phyloP scores from a whole-genome alignment of 2,797 vertebrate genomes.

The Argentina silus region DNA sequence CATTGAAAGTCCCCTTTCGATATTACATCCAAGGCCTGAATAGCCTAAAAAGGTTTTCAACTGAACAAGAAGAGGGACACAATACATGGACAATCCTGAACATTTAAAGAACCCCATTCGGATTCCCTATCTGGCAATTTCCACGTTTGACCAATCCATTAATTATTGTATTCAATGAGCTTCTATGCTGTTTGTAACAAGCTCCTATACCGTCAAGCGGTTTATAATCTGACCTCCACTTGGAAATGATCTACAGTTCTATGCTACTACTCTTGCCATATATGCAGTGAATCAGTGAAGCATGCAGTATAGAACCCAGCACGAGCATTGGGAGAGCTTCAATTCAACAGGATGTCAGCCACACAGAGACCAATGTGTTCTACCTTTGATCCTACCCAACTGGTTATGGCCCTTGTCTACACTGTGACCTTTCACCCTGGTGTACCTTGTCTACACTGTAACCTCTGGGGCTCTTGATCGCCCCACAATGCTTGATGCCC shows the following conservation, averaged over 20 bases:
- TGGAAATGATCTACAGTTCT: constrained; percentile 39
- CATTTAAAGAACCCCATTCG: constrained; percentile 12
- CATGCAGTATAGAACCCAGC: neutral
- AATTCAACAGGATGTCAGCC: neutral
- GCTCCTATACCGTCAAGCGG: constrained; percentile 50
- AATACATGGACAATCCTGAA: constrained; percentile 11
- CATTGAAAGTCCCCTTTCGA: constrained; percentile 42
- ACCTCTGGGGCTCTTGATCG: no score
- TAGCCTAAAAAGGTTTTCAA: constrained; percentile 10
- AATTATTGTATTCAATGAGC: constrained; percentile 46
- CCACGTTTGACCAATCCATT: constrained; percentile 35
- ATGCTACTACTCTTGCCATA: constrained; percentile 13
- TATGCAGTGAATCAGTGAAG: neutral
- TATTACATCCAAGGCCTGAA: constrained; percentile 30
- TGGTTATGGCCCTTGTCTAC: constrained; percentile 37
- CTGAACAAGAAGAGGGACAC: neutral
- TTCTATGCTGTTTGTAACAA: constrained; percentile 26
- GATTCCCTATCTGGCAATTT: constrained; percentile 20
- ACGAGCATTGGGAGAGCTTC: neutral
- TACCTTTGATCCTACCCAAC: neutral
- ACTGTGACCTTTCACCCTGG: constrained; percentile 46
- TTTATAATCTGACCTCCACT: constrained; percentile 43
- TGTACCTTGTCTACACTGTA: constrained; percentile 32
- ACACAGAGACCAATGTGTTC: no score
- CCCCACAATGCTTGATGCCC: no score